phyloP scores from a whole-genome alignment of 2,888 invertebrate genomes.

The Malthinus flaveolus region DNA sequence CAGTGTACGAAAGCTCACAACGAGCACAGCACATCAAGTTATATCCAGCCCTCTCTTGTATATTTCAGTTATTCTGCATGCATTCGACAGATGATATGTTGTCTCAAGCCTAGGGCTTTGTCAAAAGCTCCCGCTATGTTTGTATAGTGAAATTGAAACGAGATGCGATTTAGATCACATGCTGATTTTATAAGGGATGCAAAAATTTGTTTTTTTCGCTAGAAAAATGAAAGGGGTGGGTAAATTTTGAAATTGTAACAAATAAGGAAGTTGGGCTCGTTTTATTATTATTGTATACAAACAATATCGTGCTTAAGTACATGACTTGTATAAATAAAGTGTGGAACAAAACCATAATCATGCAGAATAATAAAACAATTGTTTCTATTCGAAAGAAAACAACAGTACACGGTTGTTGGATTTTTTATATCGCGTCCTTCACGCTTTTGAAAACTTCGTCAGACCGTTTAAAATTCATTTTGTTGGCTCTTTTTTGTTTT shows the following conservation, averaged over 20 bases:
- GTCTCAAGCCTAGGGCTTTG: slow-evolving; percentile 48
- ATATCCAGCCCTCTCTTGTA: background rate
- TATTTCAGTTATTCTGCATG: slow-evolving; percentile 39
- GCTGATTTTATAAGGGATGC: slow-evolving; percentile 31
- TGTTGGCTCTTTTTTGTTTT: too few species aligned
- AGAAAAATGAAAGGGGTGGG: background rate
- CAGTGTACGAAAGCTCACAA: too few species aligned
- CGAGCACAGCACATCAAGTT: background rate
- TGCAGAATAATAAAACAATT: slow-evolving; percentile 14
- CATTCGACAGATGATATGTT: slow-evolving; percentile 50
- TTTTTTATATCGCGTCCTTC: slow-evolving; percentile 13
- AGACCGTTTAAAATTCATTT: slow-evolving; percentile 8
- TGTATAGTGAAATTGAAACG: slow-evolving; percentile 52
- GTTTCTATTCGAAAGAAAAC: slow-evolving; percentile 8
- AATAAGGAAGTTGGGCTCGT: slow-evolving; percentile 6
- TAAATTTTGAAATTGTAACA: background rate
- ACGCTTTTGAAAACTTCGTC: slow-evolving; percentile 13
- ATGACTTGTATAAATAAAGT: slow-evolving; percentile 7
- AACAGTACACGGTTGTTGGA: slow-evolving; percentile 6
- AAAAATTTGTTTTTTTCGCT: background rate
- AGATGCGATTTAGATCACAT: slow-evolving; percentile 38
- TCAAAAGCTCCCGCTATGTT: slow-evolving; percentile 47
- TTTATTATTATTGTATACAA: background rate
- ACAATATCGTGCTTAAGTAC: slow-evolving; percentile 9
- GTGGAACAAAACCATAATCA: slow-evolving; percentile 14